Conservation (phyloP, 1,140 invertebrate species). For the Streblospio benedicti region DNA sequence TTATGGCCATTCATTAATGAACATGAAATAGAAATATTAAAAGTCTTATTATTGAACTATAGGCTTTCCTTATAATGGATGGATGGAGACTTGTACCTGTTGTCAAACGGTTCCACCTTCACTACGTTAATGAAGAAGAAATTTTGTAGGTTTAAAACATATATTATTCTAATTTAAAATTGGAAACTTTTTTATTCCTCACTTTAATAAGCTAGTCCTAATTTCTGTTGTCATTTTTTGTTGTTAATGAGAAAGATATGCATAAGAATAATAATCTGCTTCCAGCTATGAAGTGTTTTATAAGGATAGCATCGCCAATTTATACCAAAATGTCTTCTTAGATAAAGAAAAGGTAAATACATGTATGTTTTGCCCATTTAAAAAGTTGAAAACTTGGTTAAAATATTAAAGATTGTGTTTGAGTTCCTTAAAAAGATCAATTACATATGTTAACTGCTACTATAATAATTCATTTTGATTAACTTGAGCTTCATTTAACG, state of each 20-base stretch:
- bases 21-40: neutral
- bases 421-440: too few species aligned
- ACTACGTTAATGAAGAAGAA: slow-evolving; percentile 33
- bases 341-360: slow-evolving; percentile 34
- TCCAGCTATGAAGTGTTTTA: slow-evolving; percentile 31
- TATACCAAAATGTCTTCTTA: slow-evolving; percentile 36
- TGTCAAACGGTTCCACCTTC: slow-evolving; percentile 33
- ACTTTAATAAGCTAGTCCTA: too few species aligned
- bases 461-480: too few species aligned
- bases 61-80: slow-evolving; percentile 31
- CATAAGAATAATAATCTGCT: slow-evolving; percentile 10
- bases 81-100: slow-evolving; percentile 37
- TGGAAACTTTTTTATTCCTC: too few species aligned
- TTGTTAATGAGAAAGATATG: slow-evolving; percentile 1
- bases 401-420: too few species aligned
- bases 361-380: too few species aligned
- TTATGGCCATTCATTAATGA: neutral
- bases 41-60: slow-evolving; percentile 6
- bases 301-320: slow-evolving; percentile 26
- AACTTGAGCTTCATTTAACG: too few species aligned
- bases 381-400: too few species aligned
- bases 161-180: neutral
- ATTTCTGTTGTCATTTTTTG: neutral
- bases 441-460: too few species aligned
- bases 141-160: slow-evolving; percentile 23